Evolutionary conservation across 2,888 invertebrate species (phyloP).

Genomic region (Sphaerophoria rueppellii): DNA sequence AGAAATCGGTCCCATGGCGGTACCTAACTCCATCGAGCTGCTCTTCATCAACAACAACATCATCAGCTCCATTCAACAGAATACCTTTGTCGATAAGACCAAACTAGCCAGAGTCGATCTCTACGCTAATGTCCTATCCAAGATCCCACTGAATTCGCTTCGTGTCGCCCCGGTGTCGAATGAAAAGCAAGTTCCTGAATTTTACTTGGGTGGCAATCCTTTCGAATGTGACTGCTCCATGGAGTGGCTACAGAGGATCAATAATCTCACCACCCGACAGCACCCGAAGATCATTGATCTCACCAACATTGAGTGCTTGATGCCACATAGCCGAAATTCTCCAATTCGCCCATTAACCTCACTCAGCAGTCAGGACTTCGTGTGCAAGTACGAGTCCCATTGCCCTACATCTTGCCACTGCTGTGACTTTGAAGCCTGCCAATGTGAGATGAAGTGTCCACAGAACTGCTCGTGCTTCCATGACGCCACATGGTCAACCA

Average conservation of each 20-base stretch:
- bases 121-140: constrained; percentile 93
- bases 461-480: constrained; percentile 96
- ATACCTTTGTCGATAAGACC: constrained; percentile 93
- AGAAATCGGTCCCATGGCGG: constrained; percentile 91
- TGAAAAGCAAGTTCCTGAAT: constrained; percentile 91
- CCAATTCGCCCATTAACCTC: constrained; percentile 90
- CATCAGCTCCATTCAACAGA: constrained; percentile 90
- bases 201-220: constrained; percentile 96
- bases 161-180: constrained; percentile 87
- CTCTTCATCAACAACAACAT: constrained; percentile 95
- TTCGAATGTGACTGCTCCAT: constrained; percentile 97
- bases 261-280: constrained; percentile 92
- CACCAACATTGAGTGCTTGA: constrained; percentile 93
- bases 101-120: constrained; percentile 94
- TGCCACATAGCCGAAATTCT: constrained; percentile 91
- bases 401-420: constrained; percentile 97
- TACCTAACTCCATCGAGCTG: constrained; percentile 93
- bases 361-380: constrained; percentile 91
- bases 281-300: constrained; percentile 95
- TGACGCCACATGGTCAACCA: constrained; percentile 96
- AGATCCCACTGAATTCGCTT: constrained; percentile 91
- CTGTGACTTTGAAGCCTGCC: constrained; percentile 97
- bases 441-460: constrained; percentile 98
- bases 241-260: constrained; percentile 96
- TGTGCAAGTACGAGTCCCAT: constrained; percentile 95